phyloP scores from a whole-genome alignment of 2,113 vertebrate genomes.

The Manacus vitellinus region DNA sequence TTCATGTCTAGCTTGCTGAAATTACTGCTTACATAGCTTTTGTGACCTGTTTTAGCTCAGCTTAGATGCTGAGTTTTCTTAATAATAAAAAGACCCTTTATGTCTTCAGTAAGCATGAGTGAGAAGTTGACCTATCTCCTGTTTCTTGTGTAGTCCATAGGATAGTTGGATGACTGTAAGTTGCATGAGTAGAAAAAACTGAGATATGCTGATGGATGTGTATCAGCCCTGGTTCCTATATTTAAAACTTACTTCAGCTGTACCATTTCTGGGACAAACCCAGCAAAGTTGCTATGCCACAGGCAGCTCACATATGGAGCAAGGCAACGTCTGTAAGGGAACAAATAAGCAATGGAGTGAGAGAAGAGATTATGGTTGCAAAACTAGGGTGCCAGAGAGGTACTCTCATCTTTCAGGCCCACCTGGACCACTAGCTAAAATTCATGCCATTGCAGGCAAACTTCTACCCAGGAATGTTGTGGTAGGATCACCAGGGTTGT shows the following conservation, averaged over 20 bases:
- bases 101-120: not conserved
- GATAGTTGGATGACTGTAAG: not conserved
- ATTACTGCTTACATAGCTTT: not conserved
- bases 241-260: not conserved
- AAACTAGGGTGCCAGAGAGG: not conserved
- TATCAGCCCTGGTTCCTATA: not conserved
- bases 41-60: not conserved
- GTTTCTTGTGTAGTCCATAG: not conserved
- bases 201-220: not conserved
- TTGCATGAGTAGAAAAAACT: not conserved
- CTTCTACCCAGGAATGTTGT: not conserved
- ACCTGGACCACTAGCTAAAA: not conserved
- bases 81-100: not conserved
- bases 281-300: not conserved
- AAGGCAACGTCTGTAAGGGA: accelerated
- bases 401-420: not conserved
- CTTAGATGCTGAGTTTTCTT: not conserved
- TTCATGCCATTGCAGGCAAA: not conserved
- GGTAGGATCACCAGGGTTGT: not conserved
- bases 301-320: not conserved
- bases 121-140: not conserved
- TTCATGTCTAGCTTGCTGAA: not conserved
- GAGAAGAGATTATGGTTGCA: not conserved
- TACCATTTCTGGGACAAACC: not conserved
- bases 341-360: not conserved